Conservation (phyloP, 2,888 invertebrate genomes). For the Rhorus exstirpatorius region DNA sequence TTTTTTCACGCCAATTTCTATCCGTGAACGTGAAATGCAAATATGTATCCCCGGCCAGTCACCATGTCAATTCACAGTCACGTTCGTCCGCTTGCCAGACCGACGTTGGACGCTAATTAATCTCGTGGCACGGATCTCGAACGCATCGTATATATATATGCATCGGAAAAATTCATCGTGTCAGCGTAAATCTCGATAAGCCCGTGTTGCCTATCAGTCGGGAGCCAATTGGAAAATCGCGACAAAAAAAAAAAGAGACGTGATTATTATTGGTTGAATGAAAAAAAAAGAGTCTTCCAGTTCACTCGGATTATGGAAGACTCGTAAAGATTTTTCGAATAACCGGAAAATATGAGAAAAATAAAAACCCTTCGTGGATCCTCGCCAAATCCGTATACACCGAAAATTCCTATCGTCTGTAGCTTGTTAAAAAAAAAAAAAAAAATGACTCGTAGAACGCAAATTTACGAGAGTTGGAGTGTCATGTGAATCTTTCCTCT, state of each 20-base stretch:
- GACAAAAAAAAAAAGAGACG: neutral
- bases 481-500: too few relatives aligned
- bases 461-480: too few relatives aligned
- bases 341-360: too few relatives aligned
- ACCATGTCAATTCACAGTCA: slow-evolving; percentile 28
- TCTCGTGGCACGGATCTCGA: slow-evolving; percentile 36
- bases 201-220: slow-evolving; percentile 1
- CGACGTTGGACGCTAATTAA: slow-evolving; percentile 49
- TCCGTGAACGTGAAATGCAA: neutral
- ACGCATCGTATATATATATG: neutral
- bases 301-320: too few relatives aligned
- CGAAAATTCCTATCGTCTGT: too few relatives aligned
- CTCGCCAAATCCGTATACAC: too few relatives aligned
- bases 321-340: too few relatives aligned
- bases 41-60: neutral
- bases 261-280: too few relatives aligned
- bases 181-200: slow-evolving; percentile 30
- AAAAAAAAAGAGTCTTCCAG: too few relatives aligned
- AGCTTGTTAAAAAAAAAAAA: too few relatives aligned
- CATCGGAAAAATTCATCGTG: slow-evolving; percentile 6
- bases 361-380: neutral
- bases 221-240: neutral
- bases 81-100: slow-evolving; percentile 21
- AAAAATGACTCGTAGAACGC: too few relatives aligned
- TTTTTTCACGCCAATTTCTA: too few relatives aligned